These are phyloP conservation scores for Odontophorus gujanensis DNA, from an alignment of 2,113 vertebrate genomes.

Conservation along the genomic window DNA sequence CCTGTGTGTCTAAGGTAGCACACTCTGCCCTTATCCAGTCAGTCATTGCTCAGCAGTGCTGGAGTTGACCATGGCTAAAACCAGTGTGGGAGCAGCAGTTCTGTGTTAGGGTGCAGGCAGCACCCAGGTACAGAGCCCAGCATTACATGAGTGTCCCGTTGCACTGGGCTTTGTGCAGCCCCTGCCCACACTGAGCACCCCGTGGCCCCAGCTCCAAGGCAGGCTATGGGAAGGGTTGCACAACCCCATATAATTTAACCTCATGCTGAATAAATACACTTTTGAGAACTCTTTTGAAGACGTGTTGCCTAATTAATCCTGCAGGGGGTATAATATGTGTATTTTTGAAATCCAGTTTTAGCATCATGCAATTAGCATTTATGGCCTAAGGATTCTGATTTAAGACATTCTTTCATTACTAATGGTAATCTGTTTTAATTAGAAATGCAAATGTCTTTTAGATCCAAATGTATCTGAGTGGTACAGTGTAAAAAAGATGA, in stretches of 20 bases:
- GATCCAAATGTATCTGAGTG: constrained; percentile 29
- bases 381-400: constrained; percentile 67
- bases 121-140: not conserved
- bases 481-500: constrained; percentile 47
- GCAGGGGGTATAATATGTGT: constrained; percentile 71
- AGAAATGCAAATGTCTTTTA: constrained; percentile 66
- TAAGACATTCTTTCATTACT: constrained; percentile 54
- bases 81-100: not conserved
- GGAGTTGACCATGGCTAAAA: not conserved
- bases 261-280: constrained; percentile 67
- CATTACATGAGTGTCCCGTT: not conserved
- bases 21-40: accelerated
- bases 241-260: constrained; percentile 30
- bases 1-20: not conserved
- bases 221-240: constrained; percentile 16
- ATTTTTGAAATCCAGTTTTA: constrained; percentile 66
- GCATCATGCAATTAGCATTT: constrained; percentile 63
- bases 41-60: not conserved
- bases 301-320: constrained; percentile 70
- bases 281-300: constrained; percentile 63
- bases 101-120: not conserved
- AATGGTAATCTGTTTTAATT: constrained; percentile 64
- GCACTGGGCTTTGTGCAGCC: not conserved
- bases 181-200: not conserved
- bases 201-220: not conserved